Evolutionary conservation across 2,113 vertebrate genomes (phyloP).

Genomic region (Apus apus): DNA sequence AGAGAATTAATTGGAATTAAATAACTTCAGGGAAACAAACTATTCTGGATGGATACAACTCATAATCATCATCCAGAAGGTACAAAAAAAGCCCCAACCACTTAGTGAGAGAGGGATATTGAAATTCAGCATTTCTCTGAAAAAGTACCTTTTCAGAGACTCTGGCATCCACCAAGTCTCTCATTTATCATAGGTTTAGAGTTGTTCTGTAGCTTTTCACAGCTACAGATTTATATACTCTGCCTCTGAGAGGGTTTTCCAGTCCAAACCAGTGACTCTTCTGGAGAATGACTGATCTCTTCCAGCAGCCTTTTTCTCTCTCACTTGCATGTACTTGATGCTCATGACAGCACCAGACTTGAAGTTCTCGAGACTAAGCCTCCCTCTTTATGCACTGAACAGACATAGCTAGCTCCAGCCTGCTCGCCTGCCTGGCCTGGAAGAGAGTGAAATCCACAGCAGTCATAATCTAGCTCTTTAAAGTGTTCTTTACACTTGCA

Average conservation of each 20-base stretch:
- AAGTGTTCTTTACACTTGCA: background rate
- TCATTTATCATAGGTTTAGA: slow-evolving; percentile 5
- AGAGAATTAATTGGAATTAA: slow-evolving; percentile 18
- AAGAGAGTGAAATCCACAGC: fast-evolving
- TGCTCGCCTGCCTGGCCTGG: background rate
- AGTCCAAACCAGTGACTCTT: background rate
- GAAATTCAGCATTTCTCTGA: background rate
- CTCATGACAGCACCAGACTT: background rate
- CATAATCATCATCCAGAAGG: background rate
- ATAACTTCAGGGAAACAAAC: background rate
- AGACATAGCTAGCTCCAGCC: background rate
- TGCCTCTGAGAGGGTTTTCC: background rate
- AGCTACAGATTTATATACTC: background rate
- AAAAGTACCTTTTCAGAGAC: background rate
- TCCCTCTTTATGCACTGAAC: background rate
- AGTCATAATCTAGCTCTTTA: background rate
- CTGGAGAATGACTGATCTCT: background rate
- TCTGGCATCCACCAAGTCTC: background rate
- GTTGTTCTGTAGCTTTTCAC: background rate
- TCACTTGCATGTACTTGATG: background rate
- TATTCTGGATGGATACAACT: background rate
- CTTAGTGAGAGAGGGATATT: background rate
- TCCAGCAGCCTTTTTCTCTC: background rate
- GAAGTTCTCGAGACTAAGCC: background rate
- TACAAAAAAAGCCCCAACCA: background rate